These are phyloP conservation scores for Platysteira castanea DNA, from an alignment of 2,113 vertebrate genomes.

Conservation along the genomic window DNA sequence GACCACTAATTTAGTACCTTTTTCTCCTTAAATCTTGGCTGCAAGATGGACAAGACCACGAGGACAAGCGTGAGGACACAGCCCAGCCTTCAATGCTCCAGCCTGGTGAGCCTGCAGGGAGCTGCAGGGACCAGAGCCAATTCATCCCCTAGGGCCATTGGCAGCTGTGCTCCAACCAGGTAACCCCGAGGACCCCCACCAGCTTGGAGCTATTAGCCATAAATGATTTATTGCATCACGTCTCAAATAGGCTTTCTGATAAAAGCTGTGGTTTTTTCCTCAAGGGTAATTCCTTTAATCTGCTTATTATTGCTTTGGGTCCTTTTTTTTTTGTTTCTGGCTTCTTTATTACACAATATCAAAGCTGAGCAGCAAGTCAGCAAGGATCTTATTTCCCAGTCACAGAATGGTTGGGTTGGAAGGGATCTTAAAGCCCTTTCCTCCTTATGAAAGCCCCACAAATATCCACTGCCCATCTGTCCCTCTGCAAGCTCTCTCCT, in stretches of 20 bases:
- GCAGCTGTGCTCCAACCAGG: background rate
- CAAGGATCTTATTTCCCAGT: background rate
- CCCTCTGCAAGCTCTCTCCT: background rate
- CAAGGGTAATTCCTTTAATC: constrained; percentile 45
- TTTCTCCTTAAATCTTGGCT: background rate
- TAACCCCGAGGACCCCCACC: background rate
- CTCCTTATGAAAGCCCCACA: background rate
- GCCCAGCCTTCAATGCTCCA: background rate
- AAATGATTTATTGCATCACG: constrained; percentile 25
- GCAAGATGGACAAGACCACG: background rate
- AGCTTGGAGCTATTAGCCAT: constrained; percentile 15
- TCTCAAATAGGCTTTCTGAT: constrained; percentile 50
- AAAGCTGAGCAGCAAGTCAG: constrained; percentile 17
- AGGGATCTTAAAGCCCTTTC: background rate
- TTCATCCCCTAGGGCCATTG: fast-evolving
- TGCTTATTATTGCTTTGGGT: background rate
- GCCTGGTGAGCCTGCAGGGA: background rate
- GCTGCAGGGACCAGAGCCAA: background rate
- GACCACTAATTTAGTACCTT: background rate
- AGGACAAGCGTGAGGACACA: background rate
- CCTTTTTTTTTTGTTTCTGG: background rate
- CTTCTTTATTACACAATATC: background rate
- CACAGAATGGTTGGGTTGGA: background rate
- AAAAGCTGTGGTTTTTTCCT: background rate
- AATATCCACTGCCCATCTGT: background rate